Evolutionary conservation across 2,797 vertebrate species (phyloP), one percentile per base, ranked within the genome.

Genomic region (Setipinna tenuifilis): DNA sequence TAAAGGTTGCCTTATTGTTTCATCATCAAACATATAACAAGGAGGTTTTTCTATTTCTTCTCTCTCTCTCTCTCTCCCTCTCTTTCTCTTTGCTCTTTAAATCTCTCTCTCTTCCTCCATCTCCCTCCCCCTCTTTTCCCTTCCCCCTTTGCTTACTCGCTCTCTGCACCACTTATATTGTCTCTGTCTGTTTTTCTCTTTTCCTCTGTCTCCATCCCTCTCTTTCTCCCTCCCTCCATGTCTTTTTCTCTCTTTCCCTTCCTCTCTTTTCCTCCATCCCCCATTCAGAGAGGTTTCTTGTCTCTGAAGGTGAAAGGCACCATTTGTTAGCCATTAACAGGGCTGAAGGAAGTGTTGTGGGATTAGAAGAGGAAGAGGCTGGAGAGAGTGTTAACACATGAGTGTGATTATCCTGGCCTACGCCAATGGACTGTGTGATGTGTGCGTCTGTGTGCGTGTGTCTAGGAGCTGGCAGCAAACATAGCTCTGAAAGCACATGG

Each of bases 81-180:
- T 83, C 82, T 57, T 7, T 81, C 41, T 35, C 50, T 58, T 57
- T 44, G 59, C 54, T 81, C 78, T 81, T 23, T 78, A 2, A 17
- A 7, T 81, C 50, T 54, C 50, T 54, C 50, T 9, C 50, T 54
- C 50, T 54, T 14, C 14, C 50, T 3, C 50, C 14, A 9, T 54
- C 50, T 54, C 50, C 14, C 50, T 54, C 50, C 14, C 14, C 9
- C 50, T 54, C 50, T 54, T 54, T 54, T 48, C 10, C 50, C 50
- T 10, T 3, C 50, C 41, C 25, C 50, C 25, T 44, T 25, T 44
- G 58, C 28, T 81, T 23, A 46, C 78, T 78, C 16, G 35, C 35
- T 41, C 35, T 41, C 35, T 2, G 1, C 35, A 2, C 35, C 78
- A 44, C 78, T 48, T 44, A 35, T 41, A 35, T 41, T 80, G 12